phyloP scores from a whole-genome alignment of 2,113 vertebrate species.

The Tragelaphus strepsiceros region DNA sequence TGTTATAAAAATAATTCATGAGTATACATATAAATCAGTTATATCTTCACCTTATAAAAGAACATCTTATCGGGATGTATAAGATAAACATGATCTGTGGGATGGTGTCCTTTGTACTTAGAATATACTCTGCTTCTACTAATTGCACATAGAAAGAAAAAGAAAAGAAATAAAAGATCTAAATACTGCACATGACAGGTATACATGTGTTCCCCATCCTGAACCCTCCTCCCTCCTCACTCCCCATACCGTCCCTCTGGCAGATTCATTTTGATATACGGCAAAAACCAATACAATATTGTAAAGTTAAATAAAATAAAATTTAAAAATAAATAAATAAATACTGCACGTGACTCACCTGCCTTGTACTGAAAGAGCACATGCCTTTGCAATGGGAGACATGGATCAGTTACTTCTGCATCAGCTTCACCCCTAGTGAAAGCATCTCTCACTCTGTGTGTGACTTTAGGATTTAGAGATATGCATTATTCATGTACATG shows the following conservation, averaged over 20 bases:
- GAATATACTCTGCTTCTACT: not conserved
- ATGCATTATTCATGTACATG: not conserved
- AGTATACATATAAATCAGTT: not conserved
- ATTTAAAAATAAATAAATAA: not conserved
- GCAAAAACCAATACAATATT: too few species aligned
- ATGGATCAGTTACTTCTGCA: not conserved
- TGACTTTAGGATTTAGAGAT: not conserved
- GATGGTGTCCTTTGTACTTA: not conserved
- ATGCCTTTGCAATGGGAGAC: not conserved
- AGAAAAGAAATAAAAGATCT: not conserved
- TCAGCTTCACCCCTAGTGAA: not conserved
- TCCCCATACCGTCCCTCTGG: too few species aligned
- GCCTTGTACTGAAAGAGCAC: not conserved
- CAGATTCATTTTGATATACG: too few species aligned
- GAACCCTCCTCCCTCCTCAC: too few species aligned
- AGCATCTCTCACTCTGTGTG: not conserved
- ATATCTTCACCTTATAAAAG: not conserved
- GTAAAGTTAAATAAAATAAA: too few species aligned
- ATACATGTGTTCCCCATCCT: too few species aligned
- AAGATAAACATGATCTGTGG: not conserved
- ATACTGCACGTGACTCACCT: not conserved
- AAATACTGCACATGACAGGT: not conserved
- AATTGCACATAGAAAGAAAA: not conserved
- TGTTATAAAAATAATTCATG: not conserved
- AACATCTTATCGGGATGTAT: not conserved